Base-by-base conservation (phyloP, 2,888 invertebrate species). In the Celastrina argiolus region DNA sequence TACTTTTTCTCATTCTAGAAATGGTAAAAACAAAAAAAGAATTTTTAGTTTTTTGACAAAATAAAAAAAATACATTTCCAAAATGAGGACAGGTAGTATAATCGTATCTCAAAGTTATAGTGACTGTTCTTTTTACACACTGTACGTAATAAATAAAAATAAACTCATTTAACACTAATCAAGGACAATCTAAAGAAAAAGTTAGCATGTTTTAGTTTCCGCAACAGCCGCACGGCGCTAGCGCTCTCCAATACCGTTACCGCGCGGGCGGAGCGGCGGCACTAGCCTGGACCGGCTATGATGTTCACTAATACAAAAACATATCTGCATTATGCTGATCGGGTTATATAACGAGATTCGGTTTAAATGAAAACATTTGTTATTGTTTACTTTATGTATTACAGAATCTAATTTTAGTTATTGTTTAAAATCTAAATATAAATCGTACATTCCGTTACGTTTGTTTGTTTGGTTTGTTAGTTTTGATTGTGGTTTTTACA, bases 231-330 rank as follows among this genome's bases (percentile, higher is more conserved):
- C 71, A 68, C 56, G 74, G 76, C 78, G 81, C 78, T 76, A 72
- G 73, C 73, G 76, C 66, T 68, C 69, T 28, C 45, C 66, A 66
- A 65, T 77, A 78, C 81, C 79, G 84, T 83, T 83, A 81, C 71
- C 64, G 67, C 69, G 74, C 73, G 73, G 73, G 71, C 73, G 73
- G 69, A 72, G 75, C 80, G 80, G 81, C 81, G 80, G 79, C 73
- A 70, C 73, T 77, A 81, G 70, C 66, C 74, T 76, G 75, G 74
- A 77, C 66, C 67, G 56, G 41, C 63, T 56, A 64, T 59, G 66
- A 34, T 61, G 39, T 18, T 61, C 36, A 36, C 64, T 56, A 41
- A 64, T 58, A 66, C 63, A 63, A 42, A 68, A 66, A 68, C 63
- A 65, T 66, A 69, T 67, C 67, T 67, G 69, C 69, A 69, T 69